These are phyloP conservation scores for Sinelater perroti DNA, from an alignment of 2,888 invertebrate genomes.

Conservation along the genomic window DNA sequence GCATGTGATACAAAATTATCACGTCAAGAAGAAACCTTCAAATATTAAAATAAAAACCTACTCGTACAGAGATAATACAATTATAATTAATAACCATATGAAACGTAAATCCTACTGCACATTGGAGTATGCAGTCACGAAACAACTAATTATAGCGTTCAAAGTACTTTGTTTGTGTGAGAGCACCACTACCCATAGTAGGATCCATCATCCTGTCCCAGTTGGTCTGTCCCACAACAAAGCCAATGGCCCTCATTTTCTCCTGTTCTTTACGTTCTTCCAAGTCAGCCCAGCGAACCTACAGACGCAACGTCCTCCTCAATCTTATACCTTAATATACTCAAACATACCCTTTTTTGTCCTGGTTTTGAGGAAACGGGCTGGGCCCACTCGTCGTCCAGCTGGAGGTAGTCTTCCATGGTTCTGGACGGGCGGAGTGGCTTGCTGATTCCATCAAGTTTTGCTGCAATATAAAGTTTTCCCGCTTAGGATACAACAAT, in stretches of 20 bases:
- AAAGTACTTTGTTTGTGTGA: constrained; percentile 94
- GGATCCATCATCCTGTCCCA: constrained; percentile 97
- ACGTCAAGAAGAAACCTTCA: too few relatives aligned
- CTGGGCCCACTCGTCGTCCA: constrained; percentile 76
- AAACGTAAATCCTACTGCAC: too few relatives aligned
- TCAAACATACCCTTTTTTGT: constrained; percentile 83
- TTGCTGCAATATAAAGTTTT: constrained; percentile 72
- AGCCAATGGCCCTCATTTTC: constrained; percentile 93
- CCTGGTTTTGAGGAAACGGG: constrained; percentile 71
- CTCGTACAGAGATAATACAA: too few relatives aligned
- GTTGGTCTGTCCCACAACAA: constrained; percentile 96
- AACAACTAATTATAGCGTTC: constrained; percentile 58
- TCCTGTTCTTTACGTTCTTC: constrained; percentile 92
- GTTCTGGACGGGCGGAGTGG: constrained; percentile 76
- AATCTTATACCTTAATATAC: neutral
- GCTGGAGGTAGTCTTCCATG: constrained; percentile 92
- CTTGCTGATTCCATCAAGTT: constrained; percentile 89
- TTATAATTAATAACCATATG: too few relatives aligned
- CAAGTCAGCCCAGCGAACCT: constrained; percentile 98
- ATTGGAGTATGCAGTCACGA: too few relatives aligned
- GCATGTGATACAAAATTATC: too few relatives aligned
- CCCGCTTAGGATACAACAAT: too few relatives aligned
- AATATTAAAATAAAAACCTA: too few relatives aligned
- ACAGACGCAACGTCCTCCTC: too few relatives aligned
- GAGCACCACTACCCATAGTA: constrained; percentile 84